Conservation (phyloP, 2,888 invertebrate species). For the Plebejus argus region DNA sequence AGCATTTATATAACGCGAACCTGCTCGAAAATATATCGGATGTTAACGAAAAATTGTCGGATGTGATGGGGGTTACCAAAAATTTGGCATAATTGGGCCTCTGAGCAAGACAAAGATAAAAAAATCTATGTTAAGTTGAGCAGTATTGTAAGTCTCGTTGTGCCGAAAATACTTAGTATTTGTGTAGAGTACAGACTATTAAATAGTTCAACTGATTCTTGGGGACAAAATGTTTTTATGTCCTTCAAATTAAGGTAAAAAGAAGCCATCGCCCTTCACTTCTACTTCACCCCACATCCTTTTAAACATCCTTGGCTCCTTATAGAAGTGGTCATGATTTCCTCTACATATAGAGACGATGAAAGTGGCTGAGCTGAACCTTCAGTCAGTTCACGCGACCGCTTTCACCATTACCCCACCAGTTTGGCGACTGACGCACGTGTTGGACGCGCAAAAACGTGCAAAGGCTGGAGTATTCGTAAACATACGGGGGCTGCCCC, state of each 20-base stretch:
- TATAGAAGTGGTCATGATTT: conserved; percentile 42
- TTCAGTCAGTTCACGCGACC: conserved; percentile 66
- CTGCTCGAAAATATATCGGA: conserved; percentile 25
- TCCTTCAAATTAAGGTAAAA: not conserved
- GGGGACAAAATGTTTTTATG: not conserved
- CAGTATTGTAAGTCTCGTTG: too few relatives aligned
- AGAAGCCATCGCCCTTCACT: not conserved
- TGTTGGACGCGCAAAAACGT: not conserved
- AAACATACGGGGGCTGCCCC: too few relatives aligned
- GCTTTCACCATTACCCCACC: conserved; percentile 68
- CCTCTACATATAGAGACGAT: conserved; percentile 62
- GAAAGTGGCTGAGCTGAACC: conserved; percentile 72
- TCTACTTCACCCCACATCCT: not conserved
- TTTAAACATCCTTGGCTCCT: conserved; percentile 1
- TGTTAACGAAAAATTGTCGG: not conserved
- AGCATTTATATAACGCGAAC: conserved; percentile 46
- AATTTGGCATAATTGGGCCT: not conserved
- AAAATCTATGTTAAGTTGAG: too few relatives aligned
- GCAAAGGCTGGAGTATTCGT: not conserved
- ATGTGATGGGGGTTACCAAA: not conserved
- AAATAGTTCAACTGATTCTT: too few relatives aligned
- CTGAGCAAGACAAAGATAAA: too few relatives aligned
- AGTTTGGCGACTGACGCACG: not conserved
- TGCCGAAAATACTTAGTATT: too few relatives aligned
- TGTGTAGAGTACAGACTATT: too few relatives aligned